Evolutionary conservation across 2,797 vertebrate species (phyloP).

Genomic region (Macropodus opercularis): DNA sequence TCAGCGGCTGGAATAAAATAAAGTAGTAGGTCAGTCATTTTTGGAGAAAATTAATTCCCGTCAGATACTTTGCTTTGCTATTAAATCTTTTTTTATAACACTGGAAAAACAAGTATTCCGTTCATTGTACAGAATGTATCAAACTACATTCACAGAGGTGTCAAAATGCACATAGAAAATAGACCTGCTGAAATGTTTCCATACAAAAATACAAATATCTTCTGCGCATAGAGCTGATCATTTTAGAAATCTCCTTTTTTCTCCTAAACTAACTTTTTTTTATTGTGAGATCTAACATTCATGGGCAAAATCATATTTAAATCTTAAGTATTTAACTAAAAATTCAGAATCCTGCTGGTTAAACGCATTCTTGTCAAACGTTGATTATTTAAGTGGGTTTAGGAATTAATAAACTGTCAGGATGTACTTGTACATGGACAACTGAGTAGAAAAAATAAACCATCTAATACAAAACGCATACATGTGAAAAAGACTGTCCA

Average conservation of each 20-base stretch:
- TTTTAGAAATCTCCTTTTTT: neutral
- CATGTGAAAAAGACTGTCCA: no score
- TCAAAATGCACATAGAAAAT: conserved; percentile 36
- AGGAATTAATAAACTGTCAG: neutral
- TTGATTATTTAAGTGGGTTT: neutral
- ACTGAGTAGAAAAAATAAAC: neutral
- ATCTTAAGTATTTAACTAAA: neutral
- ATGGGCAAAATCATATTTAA: neutral
- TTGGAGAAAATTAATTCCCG: conserved; percentile 46
- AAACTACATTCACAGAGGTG: conserved; percentile 50
- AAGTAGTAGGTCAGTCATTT: neutral
- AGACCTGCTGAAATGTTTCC: conserved; percentile 31
- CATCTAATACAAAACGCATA: neutral
- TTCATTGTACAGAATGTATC: conserved; percentile 75
- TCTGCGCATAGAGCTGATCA: neutral
- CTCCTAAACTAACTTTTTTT: conserved; percentile 8
- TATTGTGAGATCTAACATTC: neutral
- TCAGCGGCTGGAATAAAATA: neutral
- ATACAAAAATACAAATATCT: conserved; percentile 45
- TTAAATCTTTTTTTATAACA: conserved; percentile 34
- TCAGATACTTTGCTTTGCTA: conserved; percentile 39
- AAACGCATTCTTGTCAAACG: neutral
- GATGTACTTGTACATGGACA: neutral
- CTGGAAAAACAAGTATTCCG: conserved; percentile 58
- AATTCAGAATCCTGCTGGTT: neutral